Evolutionary conservation across 2,113 vertebrate species (phyloP), one percentile per base, ranked within the genome.

Genomic region (Silurus asotus): DNA sequence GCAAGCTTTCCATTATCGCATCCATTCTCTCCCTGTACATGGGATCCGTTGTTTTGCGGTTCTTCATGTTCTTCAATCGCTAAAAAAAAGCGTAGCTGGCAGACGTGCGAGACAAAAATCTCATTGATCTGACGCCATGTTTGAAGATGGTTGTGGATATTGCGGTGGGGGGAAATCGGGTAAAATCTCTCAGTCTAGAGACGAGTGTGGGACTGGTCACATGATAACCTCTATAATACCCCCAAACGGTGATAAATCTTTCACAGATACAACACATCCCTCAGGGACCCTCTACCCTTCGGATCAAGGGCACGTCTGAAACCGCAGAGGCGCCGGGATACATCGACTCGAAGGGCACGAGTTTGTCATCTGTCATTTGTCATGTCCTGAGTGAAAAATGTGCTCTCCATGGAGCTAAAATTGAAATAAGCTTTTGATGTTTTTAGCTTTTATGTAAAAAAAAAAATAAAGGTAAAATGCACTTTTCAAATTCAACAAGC

Each of bases 281-380:
- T 58, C 87, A 84, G 92, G 93, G 91, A 90, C 81, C 83, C 88
- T 88, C 89, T 89, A 90, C 89, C 89, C 85, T 88, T 91, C 8
- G 5, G 90, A 87, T 89, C 92, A 90, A 88, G 87, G 90, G 89
- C 86, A 89, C 86, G 86, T 91, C 92, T 91, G 65, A 49, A 85
- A 81, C 86, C 89, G 53, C 90, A 91, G 92, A 89, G 86, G 89
- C 86, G 90, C 86, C 15, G 5, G 17, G 56, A 45, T 56, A 90
- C 91, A 91, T 93, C 90, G 91, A 92, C 91, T 93, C 91, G 89
- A 90, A 93, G 92, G 91, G 84, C 91, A 88, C 84, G 70, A 81
- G 89, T 88, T 77, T 88, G 90, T 90, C 88, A 88, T 87, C 56
- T 45, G 28, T 80, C 76, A 59, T 79, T 59, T 59, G 55, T 79